Percentiles rank a stretch among this genome's conserved stretches.
These are phyloP conservation scores for Bettongia penicillata DNA, from an alignment of 2,113 vertebrate species.

Conservation along the genomic window DNA sequence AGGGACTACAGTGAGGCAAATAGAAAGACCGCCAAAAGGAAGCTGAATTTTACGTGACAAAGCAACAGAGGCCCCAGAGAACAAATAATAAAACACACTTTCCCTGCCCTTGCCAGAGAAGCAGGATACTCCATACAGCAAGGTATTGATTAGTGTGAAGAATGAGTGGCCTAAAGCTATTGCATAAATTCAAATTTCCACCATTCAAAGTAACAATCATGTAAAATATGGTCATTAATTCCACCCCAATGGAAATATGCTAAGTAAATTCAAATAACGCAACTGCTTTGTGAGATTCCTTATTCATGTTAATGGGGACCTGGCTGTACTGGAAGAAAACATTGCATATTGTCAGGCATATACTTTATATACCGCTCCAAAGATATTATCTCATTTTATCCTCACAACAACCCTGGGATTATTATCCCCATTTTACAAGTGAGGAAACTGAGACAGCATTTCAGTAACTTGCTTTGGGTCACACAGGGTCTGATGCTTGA, in stretches of 20 bases:
- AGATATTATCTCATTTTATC: not conserved
- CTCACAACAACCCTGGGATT: not conserved
- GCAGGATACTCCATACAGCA: not conserved
- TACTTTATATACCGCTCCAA: not conserved
- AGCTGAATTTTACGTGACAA: not conserved
- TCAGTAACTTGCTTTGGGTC: not conserved
- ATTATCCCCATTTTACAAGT: not conserved
- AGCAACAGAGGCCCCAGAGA: not conserved
- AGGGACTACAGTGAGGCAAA: not conserved
- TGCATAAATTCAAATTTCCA: not conserved
- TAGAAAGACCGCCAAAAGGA: not conserved
- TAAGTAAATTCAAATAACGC: not conserved
- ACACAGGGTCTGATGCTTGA: not conserved
- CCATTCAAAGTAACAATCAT: not conserved
- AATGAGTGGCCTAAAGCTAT: not conserved
- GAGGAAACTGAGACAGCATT: not conserved
- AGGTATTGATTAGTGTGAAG: not conserved
- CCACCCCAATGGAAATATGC: not conserved
- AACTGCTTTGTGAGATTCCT: not conserved
- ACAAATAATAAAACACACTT: not conserved
- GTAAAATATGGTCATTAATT: not conserved
- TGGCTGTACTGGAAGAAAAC: not conserved
- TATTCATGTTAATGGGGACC: not conserved
- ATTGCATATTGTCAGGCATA: not conserved
- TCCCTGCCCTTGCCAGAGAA: not conserved